A percentile compares a stretch with the other conserved stretches of the same genome.
Evolutionary conservation across 2,797 vertebrate species (phyloP).

Genomic region (Gymnothorax javanicus): DNA sequence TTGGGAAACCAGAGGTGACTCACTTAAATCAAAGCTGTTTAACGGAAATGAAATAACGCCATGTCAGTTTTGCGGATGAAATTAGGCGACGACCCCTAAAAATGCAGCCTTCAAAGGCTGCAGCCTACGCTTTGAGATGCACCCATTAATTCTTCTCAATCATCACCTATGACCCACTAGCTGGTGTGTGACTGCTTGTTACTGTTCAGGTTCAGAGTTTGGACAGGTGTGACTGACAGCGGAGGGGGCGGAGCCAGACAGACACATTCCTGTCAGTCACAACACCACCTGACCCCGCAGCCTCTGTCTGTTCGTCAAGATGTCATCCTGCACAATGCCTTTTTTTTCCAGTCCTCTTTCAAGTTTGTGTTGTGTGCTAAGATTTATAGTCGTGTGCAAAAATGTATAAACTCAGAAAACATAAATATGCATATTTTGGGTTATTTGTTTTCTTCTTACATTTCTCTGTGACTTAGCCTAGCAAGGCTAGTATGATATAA

Average conservation of each 20-base stretch:
- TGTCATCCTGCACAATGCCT: too few species aligned
- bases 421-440: neutral
- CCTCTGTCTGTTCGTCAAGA: constrained; percentile 18
- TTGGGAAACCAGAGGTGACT: too few species aligned
- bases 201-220: neutral
- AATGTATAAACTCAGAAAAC: neutral
- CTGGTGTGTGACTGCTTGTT: neutral
- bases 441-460: neutral
- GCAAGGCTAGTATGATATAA: neutral
- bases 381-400: neutral
- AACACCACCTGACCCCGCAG: constrained; percentile 26
- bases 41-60: too few species aligned
- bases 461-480: neutral
- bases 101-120: too few species aligned
- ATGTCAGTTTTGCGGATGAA: too few species aligned
- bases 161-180: too few species aligned
- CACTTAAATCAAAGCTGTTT: too few species aligned
- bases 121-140: too few species aligned
- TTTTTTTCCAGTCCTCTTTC: neutral
- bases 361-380: neutral
- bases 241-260: constrained; percentile 21
- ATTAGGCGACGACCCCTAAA: too few species aligned
- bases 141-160: too few species aligned
- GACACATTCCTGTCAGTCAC: constrained; percentile 4
- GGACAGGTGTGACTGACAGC: constrained; percentile 17